Conservation (phyloP, 2,113 vertebrate genomes). For the Engystomops pustulosus region DNA sequence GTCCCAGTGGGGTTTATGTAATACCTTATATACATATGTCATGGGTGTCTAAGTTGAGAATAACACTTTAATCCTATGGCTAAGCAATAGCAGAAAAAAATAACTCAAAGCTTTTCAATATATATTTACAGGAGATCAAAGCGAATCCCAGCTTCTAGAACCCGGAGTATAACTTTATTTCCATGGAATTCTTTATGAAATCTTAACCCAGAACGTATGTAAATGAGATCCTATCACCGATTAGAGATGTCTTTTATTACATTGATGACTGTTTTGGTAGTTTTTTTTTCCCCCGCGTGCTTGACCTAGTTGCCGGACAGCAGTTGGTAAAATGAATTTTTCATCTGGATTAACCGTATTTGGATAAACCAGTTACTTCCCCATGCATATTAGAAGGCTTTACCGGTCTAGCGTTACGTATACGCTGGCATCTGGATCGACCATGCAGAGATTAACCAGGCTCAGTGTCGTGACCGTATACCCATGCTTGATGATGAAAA, state of each 20-base stretch:
- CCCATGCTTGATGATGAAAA: conserved; percentile 52
- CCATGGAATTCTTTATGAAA: too few species aligned
- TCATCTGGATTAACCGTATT: conserved; percentile 57
- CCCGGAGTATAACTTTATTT: too few species aligned
- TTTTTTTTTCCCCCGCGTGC: not conserved
- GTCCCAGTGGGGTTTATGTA: too few species aligned
- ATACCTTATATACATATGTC: too few species aligned
- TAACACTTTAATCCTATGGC: not conserved
- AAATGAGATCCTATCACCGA: too few species aligned
- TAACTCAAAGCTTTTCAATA: too few species aligned
- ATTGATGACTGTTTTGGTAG: not conserved
- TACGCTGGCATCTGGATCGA: conserved; percentile 49
- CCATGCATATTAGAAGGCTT: conserved; percentile 54
- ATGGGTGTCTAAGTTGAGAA: not conserved
- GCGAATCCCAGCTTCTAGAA: too few species aligned
- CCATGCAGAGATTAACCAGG: conserved; percentile 46
- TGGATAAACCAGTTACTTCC: conserved; percentile 45
- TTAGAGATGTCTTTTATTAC: too few species aligned
- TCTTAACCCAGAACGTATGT: too few species aligned
- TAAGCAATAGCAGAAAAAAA: too few species aligned
- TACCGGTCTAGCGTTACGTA: conserved; percentile 43
- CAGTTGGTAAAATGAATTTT: conserved; percentile 57
- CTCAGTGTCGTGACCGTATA: conserved; percentile 20
- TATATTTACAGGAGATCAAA: too few species aligned
- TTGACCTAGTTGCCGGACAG: conserved; percentile 49